Base-by-base conservation (phyloP, 2,113 vertebrate species). In the Sylvietta virens region DNA sequence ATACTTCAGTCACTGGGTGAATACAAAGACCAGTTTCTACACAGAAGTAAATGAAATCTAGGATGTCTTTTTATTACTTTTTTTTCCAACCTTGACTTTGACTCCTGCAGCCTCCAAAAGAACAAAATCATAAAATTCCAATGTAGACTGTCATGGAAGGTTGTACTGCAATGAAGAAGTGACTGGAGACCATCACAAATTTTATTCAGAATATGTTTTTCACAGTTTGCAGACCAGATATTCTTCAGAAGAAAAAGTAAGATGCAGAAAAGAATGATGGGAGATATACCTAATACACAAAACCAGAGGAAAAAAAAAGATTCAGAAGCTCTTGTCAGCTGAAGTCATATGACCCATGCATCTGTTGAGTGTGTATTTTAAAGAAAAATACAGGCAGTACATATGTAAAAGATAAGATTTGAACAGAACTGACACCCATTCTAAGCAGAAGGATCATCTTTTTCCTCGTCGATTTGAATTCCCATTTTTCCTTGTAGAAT, bases 181-280 rank as follows among this genome's bases (percentile, higher is more conserved):
- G 0, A 66, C 23, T 66, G 42, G 69, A 45, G 37, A 35, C 3
- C 10, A 15, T 54, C 39, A 30, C 1, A 69, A 42, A 11, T 31
- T 84, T 83, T 87, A 50, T 58, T 83, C 64, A 67, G 58, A 64
- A 56, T 51, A 8, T 37, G 1, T 31, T 90, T 81, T 67, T 62
- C 44, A 74, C 22, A 23, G 7, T 77, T 89, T 69, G 33, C 14
- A 47, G 27, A n/a, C 7, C 5, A 40, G 8, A 3, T 72, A 11
- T 69, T 83, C 27, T 72, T 89, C 54, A 86, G 37, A 90, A 83
- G 14, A 60, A 67, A 72, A 85, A 56, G 30, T 14, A 44, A 87
- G 28, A 11, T 58, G 20, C 5, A 31, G 28, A 53, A 67, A 62
- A 70, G 33, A 70, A 19, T 42, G 39, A 57, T 19, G 26, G 28